Evolutionary conservation across 1,140 invertebrate genomes (phyloP).

Genomic region (Bombus affinis): DNA sequence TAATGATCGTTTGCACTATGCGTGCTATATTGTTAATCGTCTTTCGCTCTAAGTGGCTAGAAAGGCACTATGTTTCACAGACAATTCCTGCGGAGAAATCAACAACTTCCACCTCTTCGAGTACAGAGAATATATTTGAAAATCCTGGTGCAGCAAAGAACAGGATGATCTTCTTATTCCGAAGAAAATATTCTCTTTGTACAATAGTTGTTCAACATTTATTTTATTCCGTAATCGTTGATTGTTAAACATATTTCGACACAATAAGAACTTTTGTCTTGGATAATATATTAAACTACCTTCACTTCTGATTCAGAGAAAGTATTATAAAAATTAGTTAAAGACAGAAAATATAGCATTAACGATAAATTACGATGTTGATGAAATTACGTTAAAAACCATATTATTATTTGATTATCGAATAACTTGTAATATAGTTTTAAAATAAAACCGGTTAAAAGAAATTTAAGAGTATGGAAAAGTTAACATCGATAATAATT

Average conservation of each 20-base stretch:
- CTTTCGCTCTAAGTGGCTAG: conserved; percentile 60
- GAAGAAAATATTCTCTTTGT: no score
- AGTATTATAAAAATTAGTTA: no score
- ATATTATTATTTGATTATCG: background rate
- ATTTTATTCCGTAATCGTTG: background rate
- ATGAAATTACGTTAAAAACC: no score
- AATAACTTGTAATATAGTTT: background rate
- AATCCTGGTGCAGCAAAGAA: background rate
- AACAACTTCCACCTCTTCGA: conserved; percentile 15
- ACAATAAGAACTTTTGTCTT: background rate
- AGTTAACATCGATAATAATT: no score
- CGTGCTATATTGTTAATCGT: conserved; percentile 34
- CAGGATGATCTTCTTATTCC: background rate
- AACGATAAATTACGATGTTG: no score
- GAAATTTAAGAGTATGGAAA: no score
- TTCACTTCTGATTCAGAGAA: no score
- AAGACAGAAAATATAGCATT: no score
- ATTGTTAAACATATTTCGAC: background rate
- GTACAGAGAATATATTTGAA: conserved; percentile 45
- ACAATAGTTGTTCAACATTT: background rate
- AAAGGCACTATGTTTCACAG: conserved; percentile 73
- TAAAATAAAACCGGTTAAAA: background rate
- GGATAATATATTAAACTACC: background rate
- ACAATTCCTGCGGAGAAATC: conserved; percentile 57
- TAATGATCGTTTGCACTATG: conserved; percentile 22